Evolutionary conservation across 1,140 invertebrate genomes (phyloP).

Genomic region (Cydia strobilella): DNA sequence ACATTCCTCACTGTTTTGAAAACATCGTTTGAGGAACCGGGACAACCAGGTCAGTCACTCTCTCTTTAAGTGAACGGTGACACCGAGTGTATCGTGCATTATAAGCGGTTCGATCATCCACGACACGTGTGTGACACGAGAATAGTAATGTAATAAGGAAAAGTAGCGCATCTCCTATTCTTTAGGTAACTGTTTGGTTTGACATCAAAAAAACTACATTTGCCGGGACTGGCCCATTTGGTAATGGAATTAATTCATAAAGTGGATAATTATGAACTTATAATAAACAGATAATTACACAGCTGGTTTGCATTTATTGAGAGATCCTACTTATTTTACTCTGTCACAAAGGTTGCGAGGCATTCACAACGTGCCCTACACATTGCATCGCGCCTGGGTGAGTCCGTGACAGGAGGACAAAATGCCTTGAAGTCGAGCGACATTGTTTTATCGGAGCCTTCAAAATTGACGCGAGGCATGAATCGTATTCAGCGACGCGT

Average conservation of each 20-base stretch:
- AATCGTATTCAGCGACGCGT: not conserved
- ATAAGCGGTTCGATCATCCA: not conserved
- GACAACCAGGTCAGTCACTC: not conserved
- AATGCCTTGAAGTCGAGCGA: not conserved
- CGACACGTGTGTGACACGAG: not conserved
- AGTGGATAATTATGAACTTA: no score
- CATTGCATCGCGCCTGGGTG: not conserved
- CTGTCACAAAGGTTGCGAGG: not conserved
- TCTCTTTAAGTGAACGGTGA: constrained; percentile 7
- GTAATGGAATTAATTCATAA: no score
- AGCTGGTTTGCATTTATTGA: not conserved
- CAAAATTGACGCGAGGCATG: not conserved
- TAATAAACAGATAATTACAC: no score
- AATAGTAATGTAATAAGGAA: not conserved
- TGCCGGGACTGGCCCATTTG: no score
- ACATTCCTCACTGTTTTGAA: constrained; percentile 5
- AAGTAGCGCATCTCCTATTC: not conserved
- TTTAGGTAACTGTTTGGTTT: no score
- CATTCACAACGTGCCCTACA: not conserved
- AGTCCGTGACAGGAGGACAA: not conserved
- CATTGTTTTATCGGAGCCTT: constrained; percentile 8
- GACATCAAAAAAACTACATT: no score
- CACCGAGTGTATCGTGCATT: not conserved
- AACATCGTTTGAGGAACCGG: not conserved
- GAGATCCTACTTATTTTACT: not conserved